These are phyloP conservation scores for Cladopsammia gracilis DNA, from an alignment of 64 coral and sea anemone species.

Conservation along the genomic window DNA sequence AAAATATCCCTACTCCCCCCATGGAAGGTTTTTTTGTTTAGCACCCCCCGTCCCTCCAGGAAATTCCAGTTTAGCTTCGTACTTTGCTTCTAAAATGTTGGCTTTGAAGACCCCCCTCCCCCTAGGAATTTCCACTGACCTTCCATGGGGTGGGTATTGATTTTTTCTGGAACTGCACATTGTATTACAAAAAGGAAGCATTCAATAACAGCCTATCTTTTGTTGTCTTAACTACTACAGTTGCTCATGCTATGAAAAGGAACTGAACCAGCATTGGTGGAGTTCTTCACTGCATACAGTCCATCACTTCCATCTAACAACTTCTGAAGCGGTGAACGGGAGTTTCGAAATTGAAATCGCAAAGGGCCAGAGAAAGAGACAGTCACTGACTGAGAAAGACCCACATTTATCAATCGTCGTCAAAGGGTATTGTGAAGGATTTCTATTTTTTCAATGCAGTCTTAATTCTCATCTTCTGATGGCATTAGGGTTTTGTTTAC, in stretches of 20 bases:
- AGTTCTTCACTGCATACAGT: constrained; percentile 60
- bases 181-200: not conserved
- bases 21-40: too few species aligned
- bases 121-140: too few species aligned
- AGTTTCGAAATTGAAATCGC: constrained; percentile 43
- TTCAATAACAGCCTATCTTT: not conserved
- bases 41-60: too few species aligned
- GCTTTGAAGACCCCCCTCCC: too few species aligned
- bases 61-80: too few species aligned
- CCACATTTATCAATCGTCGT: not conserved
- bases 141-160: too few species aligned
- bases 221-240: constrained; percentile 15
- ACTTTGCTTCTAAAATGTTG: too few species aligned
- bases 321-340: not conserved
- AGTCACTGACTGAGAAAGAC: constrained; percentile 15
- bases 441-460: too few species aligned
- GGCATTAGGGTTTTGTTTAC: too few species aligned
- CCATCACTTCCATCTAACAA: constrained; percentile 72
- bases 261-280: constrained; percentile 34
- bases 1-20: too few species aligned
- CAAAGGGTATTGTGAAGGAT: not conserved
- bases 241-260: constrained; percentile 46
- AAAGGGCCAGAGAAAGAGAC: not conserved
- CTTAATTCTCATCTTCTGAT: too few species aligned
- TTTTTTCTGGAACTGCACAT: too few species aligned